These are phyloP conservation scores for Frankliniella fusca DNA, from an alignment of 2,888 invertebrate species.

Conservation along the genomic window DNA sequence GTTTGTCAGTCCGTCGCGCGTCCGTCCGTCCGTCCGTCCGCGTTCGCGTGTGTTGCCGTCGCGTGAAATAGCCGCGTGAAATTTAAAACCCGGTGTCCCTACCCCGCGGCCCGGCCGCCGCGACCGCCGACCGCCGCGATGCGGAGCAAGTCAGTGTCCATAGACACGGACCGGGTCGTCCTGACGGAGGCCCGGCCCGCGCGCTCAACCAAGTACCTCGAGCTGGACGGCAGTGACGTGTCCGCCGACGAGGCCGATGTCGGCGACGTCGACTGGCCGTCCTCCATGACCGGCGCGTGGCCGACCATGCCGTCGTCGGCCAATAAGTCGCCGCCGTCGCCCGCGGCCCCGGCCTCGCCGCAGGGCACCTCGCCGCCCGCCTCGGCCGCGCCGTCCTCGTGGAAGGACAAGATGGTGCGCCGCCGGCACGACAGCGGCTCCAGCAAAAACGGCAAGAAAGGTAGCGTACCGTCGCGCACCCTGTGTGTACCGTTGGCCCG, in stretches of 20 bases:
- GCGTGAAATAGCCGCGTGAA: neutral
- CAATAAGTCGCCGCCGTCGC: neutral
- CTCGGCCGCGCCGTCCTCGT: neutral
- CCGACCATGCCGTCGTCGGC: neutral
- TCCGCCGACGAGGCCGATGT: neutral
- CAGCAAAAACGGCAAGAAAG: neutral
- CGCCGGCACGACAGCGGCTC: neutral
- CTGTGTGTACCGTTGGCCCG: too few species aligned
- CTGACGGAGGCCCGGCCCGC: slow-evolving; percentile 1
- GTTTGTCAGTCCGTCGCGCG: neutral
- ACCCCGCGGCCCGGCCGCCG: neutral
- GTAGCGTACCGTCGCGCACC: neutral
- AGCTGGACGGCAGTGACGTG: slow-evolving; percentile 3
- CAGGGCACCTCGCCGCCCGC: neutral
- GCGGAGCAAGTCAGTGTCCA: neutral
- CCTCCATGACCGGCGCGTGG: neutral
- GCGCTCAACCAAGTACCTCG: neutral
- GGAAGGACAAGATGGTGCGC: slow-evolving; percentile 5
- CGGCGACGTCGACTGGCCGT: neutral
- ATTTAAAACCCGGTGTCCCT: neutral
- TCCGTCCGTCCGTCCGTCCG: neutral
- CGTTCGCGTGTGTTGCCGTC: neutral
- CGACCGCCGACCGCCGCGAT: neutral
- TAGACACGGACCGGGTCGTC: slow-evolving; percentile 11
- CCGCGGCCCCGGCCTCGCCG: neutral